Evolutionary conservation across 2,113 vertebrate species (phyloP).

Genomic region (Lasiurus cinereus): DNA sequence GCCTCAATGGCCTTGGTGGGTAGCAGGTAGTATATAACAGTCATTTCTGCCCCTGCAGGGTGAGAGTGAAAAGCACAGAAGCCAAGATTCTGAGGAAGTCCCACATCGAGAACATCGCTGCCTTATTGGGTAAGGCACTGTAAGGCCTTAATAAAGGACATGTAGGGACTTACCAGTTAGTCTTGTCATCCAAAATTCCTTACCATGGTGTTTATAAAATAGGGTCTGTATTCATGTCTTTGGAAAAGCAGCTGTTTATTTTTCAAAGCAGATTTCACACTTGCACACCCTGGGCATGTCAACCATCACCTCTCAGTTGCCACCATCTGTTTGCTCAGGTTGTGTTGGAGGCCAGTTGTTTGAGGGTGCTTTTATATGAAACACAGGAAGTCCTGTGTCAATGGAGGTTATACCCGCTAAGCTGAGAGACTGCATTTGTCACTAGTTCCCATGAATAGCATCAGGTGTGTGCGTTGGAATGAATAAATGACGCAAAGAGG

Average conservation of each 20-base stretch:
- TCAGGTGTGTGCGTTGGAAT: not conserved
- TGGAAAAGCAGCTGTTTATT: not conserved
- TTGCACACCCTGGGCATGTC: not conserved
- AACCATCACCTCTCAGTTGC: accelerated
- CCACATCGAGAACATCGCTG: constrained; percentile 81
- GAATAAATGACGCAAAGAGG: not conserved
- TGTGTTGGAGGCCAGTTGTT: not conserved
- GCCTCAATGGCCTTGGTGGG: not conserved
- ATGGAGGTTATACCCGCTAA: not conserved
- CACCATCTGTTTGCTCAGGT: accelerated
- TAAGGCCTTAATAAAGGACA: not conserved
- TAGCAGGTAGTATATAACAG: not conserved
- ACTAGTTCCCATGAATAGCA: not conserved
- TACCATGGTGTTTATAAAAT: not conserved
- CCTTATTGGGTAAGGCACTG: constrained; percentile 82
- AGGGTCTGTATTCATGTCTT: not conserved
- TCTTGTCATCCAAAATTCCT: not conserved
- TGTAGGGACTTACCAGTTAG: not conserved
- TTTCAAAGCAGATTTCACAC: not conserved
- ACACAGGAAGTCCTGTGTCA: not conserved
- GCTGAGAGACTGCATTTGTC: not conserved
- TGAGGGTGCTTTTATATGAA: not conserved
- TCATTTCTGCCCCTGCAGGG: constrained; percentile 75
- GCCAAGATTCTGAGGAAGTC: constrained; percentile 65
- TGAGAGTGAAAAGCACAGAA: constrained; percentile 64